A percentile compares a stretch with the other conserved stretches of the same genome.
phyloP scores from a whole-genome alignment of 2,113 vertebrate genomes.

The Pao palembangensis region DNA sequence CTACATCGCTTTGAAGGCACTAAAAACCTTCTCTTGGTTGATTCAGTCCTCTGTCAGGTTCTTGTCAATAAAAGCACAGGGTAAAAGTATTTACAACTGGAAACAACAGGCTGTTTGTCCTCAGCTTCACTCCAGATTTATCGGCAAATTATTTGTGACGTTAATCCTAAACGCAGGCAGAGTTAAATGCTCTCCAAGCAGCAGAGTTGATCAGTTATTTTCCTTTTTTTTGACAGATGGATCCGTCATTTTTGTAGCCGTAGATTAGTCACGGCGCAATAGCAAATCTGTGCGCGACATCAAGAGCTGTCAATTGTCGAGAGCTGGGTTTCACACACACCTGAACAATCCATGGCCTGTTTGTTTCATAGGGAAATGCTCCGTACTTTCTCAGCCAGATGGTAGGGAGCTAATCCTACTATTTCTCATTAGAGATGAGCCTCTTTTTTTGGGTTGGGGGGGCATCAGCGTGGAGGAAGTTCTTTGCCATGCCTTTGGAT shows the following conservation, averaged over 20 bases:
- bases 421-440: conserved; percentile 76
- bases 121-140: conserved; percentile 25
- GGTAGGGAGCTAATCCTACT: conserved; percentile 77
- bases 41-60: conserved; percentile 38
- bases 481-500: no score
- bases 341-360: conserved; percentile 32
- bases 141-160: not conserved
- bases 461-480: conserved; percentile 22
- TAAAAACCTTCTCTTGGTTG: conserved; percentile 28
- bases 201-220: no score
- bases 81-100: conserved; percentile 18
- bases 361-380: conserved; percentile 40
- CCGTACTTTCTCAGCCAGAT: conserved; percentile 65
- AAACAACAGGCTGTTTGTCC: conserved; percentile 17
- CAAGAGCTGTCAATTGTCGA: conserved; percentile 15
- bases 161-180: no score
- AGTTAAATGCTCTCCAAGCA: no score
- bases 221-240: no score
- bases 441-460: conserved; percentile 32
- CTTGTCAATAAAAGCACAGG: conserved; percentile 38
- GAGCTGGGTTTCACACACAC: conserved; percentile 24
- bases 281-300: conserved; percentile 29
- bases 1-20: conserved; percentile 23
- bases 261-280: conserved; percentile 7
- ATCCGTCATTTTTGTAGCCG: not conserved